Conservation (phyloP, 2,113 vertebrate genomes). For the Terrapene triunguis region DNA sequence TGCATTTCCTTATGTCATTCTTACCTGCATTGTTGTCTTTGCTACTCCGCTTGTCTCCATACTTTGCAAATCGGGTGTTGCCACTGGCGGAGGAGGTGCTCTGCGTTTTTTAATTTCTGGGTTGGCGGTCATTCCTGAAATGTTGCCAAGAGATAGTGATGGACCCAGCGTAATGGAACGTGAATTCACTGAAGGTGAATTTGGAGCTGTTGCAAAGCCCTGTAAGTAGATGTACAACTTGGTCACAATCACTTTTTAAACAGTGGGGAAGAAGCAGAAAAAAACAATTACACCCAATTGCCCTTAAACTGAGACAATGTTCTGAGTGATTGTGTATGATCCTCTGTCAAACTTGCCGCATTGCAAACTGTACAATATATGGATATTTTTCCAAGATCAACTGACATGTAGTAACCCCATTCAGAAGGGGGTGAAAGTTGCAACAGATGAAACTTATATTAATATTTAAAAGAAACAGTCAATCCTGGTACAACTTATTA, state of each 20-base stretch:
- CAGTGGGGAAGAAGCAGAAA: slow-evolving; percentile 50
- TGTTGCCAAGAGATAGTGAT: slow-evolving; percentile 88
- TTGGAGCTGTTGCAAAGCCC: slow-evolving; percentile 83
- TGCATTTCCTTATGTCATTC: background rate
- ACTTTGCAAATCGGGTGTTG: background rate
- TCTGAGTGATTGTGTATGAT: slow-evolving; percentile 33
- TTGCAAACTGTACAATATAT: slow-evolving; percentile 56
- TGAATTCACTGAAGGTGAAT: slow-evolving; percentile 77
- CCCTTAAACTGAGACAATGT: slow-evolving; percentile 43
- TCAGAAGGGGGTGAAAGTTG: background rate
- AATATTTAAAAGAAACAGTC: background rate
- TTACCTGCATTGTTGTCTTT: slow-evolving; percentile 76
- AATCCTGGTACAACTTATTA: background rate
- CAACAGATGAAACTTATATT: slow-evolving; percentile 44
- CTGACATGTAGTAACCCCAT: background rate
- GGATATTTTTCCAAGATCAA: slow-evolving; percentile 63
- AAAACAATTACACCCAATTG: slow-evolving; percentile 60
- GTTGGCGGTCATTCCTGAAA: slow-evolving; percentile 84
- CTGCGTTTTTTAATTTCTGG: slow-evolving; percentile 90
- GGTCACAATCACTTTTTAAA: slow-evolving; percentile 47
- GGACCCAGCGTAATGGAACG: slow-evolving; percentile 83
- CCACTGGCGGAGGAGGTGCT: slow-evolving; percentile 85
- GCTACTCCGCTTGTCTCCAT: slow-evolving; percentile 48
- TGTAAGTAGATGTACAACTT: slow-evolving; percentile 67
- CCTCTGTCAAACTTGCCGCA: slow-evolving; percentile 53